Base-by-base conservation (phyloP, 2,797 vertebrate genomes). In the Erpetoichthys calabaricus region DNA sequence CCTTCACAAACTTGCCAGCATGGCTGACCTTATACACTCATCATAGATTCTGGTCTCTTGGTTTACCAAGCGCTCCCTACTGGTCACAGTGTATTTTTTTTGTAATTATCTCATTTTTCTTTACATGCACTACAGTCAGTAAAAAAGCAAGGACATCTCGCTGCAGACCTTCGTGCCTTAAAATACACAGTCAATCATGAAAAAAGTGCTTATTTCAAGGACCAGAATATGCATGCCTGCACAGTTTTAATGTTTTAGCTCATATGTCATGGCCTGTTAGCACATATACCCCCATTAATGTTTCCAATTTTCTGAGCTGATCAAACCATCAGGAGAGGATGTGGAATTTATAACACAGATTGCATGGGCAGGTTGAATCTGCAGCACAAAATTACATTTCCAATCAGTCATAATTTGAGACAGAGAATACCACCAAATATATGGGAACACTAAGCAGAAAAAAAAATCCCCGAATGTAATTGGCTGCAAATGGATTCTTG, bases 231-330 rank as follows among this genome's bases (percentile, higher is more conserved):
- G 52, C 45, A 8, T 45, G 42, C 51, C 56, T 49, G 43, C 55
- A 44, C 57, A 42, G 50, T 53, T 63, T 56, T 56, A 57, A 50
- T 53, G 45, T 44, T 59, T 53, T 49, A 60, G 53, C 52, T 58
- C 57, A 52, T 56, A 44, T 56, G 45, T 47, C 56, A 54, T 53
- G 56, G 60, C 51, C 60, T 54, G 46, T 57, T 57, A 55, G 60
- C 60, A 45, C 8, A 42, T 57, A 44, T 45, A 46, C 51, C 25
- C 3, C 46, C 5, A 4, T 51, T 60, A 60, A 60, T 45, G 7
- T 45, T 47, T 57, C 62, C 50, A 25, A 55, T 63, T 60, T 60
- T 53, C 42, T 45, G 50, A 55, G 55, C 45, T 51, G 44, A 52
- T 57, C 50, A 61, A 61, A 61, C 60, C 56, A 46, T 61, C 44